Conservation (phyloP, 53 echinoderm and acorn worm species). For the Holothuria leucospilota region DNA sequence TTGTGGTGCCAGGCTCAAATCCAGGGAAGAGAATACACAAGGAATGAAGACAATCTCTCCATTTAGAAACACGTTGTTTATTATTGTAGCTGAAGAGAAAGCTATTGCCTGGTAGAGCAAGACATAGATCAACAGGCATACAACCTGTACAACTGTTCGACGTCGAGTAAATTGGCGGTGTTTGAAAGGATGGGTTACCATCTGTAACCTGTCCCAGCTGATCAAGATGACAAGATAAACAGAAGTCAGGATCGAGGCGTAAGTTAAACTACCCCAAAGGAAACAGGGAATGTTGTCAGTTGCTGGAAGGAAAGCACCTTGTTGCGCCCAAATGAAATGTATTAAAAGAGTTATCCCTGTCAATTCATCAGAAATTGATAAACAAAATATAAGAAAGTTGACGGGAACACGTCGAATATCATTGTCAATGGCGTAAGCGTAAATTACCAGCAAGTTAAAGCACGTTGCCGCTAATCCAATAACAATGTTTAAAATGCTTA, state of each 20-base stretch:
- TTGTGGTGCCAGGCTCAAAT: too few relatives aligned
- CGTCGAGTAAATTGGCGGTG: not conserved
- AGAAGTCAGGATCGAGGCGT: not conserved
- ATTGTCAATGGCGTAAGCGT: not conserved
- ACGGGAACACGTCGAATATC: not conserved
- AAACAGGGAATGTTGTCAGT: not conserved
- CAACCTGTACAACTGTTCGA: not conserved
- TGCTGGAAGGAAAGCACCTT: not conserved
- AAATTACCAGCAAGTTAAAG: not conserved
- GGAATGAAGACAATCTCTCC: not conserved
- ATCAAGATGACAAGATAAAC: not conserved
- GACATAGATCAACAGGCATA: not conserved
- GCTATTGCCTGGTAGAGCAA: not conserved
- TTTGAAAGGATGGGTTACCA: not conserved
- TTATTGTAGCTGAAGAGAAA: not conserved
- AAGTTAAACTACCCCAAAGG: not conserved
- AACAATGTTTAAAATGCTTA: not conserved
- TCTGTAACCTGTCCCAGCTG: slow-evolving; percentile 3
- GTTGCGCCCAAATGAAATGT: not conserved
- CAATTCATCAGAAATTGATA: not conserved
- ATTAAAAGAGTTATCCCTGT: not conserved
- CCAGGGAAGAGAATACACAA: not conserved
- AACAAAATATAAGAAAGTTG: not conserved
- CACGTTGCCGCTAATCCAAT: not conserved
- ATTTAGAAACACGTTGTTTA: not conserved